Percentiles rank a stretch among this genome's conserved stretches.
phyloP scores from a whole-genome alignment of 2,888 invertebrate genomes.

The Teinopalpus imperialis region DNA sequence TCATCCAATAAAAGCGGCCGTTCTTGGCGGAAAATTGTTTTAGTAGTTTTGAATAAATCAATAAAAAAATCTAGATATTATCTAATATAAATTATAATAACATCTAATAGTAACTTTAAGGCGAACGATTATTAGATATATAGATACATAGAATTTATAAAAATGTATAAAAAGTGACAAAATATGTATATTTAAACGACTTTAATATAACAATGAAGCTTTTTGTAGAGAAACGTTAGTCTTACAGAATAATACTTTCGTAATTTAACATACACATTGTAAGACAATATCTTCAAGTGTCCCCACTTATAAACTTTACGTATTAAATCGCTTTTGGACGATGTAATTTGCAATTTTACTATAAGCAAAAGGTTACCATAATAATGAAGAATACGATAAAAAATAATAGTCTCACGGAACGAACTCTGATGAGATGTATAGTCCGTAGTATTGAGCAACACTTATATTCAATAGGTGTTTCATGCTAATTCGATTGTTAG shows the following conservation, averaged over 20 bases:
- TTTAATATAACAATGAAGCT: too few relatives aligned
- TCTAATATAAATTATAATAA: too few relatives aligned
- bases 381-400: slow-evolving; percentile 20
- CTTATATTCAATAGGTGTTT: slow-evolving; percentile 17
- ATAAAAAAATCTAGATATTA: too few relatives aligned
- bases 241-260: slow-evolving; percentile 16
- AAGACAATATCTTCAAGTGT: slow-evolving; percentile 12
- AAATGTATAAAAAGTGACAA: too few relatives aligned
- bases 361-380: slow-evolving; percentile 17
- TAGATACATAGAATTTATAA: too few relatives aligned
- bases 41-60: too few relatives aligned
- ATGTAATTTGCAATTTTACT: slow-evolving; percentile 3
- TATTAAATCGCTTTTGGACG: slow-evolving; percentile 14
- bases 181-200: too few relatives aligned
- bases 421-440: slow-evolving; percentile 12
- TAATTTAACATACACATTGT: slow-evolving; percentile 14
- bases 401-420: slow-evolving; percentile 22
- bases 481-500: slow-evolving; percentile 25
- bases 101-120: too few relatives aligned
- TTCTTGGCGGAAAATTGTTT: too few relatives aligned
- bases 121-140: too few relatives aligned
- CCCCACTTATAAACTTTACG: slow-evolving; percentile 1
- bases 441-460: slow-evolving; percentile 18
- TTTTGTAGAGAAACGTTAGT: too few relatives aligned
- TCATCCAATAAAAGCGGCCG: too few relatives aligned